phyloP scores from a whole-genome alignment of 2,888 invertebrate genomes.

The Ommatoiulus sabulosus region DNA sequence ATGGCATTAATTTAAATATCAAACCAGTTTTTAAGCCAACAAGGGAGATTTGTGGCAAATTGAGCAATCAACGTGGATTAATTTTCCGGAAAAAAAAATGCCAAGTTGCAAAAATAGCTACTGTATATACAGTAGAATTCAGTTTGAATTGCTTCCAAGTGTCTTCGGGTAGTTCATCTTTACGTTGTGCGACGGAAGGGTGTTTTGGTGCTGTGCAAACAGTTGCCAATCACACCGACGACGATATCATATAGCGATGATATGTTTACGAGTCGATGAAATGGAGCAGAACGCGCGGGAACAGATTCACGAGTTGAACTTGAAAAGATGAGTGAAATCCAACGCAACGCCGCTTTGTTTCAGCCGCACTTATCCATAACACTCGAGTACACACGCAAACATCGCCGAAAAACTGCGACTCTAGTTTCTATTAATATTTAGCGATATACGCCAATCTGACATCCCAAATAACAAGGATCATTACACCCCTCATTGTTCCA shows the following conservation, averaged over 20 bases:
- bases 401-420: background rate
- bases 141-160: background rate
- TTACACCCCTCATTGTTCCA: background rate
- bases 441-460: background rate
- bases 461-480: background rate
- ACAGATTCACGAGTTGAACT: background rate
- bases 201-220: background rate
- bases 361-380: background rate
- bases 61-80: too few relatives aligned
- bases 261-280: constrained; percentile 16
- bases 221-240: constrained; percentile 1
- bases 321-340: background rate
- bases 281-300: background rate
- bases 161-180: background rate
- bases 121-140: background rate
- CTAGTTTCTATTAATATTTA: background rate
- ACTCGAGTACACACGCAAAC: background rate
- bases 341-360: background rate
- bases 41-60: too few relatives aligned
- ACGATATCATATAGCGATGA: background rate
- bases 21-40: too few relatives aligned
- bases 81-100: too few relatives aligned
- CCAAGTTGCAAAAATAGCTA: too few relatives aligned
- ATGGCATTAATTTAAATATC: too few relatives aligned
- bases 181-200: background rate